These are phyloP conservation scores for Amphipoea oculea DNA, from an alignment of 2,888 invertebrate genomes.

Conservation along the genomic window DNA sequence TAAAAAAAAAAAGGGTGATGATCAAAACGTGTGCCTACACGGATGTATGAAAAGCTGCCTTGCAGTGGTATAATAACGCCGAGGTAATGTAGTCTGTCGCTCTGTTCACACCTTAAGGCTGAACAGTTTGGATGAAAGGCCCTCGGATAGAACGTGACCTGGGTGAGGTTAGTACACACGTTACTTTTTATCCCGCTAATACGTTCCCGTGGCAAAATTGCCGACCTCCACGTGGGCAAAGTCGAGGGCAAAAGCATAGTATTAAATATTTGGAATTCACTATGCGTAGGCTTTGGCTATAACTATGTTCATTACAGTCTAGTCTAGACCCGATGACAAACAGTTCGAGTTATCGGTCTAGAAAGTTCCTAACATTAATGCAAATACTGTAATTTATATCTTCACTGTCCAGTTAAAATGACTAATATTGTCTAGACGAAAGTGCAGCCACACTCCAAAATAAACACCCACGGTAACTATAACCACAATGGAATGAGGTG, in stretches of 20 bases:
- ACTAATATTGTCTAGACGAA: conserved; percentile 48
- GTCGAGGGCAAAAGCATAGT: background rate
- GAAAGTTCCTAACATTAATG: conserved; percentile 3
- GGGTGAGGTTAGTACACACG: background rate
- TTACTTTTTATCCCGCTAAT: background rate
- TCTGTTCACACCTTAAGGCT: background rate
- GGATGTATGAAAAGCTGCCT: background rate
- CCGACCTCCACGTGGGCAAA: background rate
- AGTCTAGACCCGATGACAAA: background rate
- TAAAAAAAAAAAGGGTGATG: background rate
- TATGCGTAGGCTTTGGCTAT: background rate
- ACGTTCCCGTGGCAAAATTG: background rate
- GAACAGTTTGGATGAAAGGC: background rate
- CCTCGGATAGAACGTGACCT: background rate
- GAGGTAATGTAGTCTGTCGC: background rate
- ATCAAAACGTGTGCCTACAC: background rate
- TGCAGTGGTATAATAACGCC: background rate
- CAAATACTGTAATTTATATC: conserved; percentile 19
- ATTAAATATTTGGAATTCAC: background rate
- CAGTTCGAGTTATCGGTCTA: background rate
- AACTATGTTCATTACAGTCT: background rate
- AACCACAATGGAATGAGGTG: conserved; percentile 34
- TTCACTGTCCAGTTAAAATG: conserved; percentile 17
- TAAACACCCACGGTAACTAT: conserved; percentile 34
- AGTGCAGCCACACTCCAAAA: conserved; percentile 4